Percentiles rank a stretch among this genome's conserved stretches.
Conservation (phyloP, 2,888 invertebrate species). For the Torymus aiolomorphi region DNA sequence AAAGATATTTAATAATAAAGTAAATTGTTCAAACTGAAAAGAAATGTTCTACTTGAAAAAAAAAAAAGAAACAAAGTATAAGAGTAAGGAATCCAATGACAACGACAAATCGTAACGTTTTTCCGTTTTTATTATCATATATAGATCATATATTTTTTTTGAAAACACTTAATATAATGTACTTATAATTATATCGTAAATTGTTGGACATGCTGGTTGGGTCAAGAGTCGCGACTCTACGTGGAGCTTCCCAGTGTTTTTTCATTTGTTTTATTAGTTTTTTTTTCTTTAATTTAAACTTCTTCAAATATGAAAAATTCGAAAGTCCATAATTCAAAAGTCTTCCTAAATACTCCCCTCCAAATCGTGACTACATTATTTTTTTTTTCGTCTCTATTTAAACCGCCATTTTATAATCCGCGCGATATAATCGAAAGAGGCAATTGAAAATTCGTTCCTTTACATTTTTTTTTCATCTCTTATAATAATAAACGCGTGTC, state of each 20-base stretch:
- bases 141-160: conserved; percentile 72
- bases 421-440: conserved; percentile 57
- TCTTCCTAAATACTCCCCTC: conserved; percentile 53
- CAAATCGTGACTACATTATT: conserved; percentile 54
- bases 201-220: conserved; percentile 68
- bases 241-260: conserved; percentile 58
- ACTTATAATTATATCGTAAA: conserved; percentile 71
- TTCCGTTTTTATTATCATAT: conserved; percentile 72
- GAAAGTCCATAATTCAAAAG: conserved; percentile 57
- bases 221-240: conserved; percentile 58
- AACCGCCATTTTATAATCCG: conserved; percentile 53
- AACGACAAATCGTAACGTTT: conserved; percentile 60
- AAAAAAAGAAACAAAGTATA: neutral
- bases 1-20: too few species aligned
- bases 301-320: conserved; percentile 58
- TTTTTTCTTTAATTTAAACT: conserved; percentile 51
- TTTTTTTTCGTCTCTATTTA: conserved; percentile 23
- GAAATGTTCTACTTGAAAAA: neutral
- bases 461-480: conserved; percentile 43
- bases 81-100: neutral
- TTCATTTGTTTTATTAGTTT: conserved; percentile 25
- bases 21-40: too few species aligned
- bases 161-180: conserved; percentile 73
- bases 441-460: conserved; percentile 58
- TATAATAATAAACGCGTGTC: conserved; percentile 41